Conservation (phyloP, 2,797 vertebrate genomes). For the Melanotaenia boesemani region DNA sequence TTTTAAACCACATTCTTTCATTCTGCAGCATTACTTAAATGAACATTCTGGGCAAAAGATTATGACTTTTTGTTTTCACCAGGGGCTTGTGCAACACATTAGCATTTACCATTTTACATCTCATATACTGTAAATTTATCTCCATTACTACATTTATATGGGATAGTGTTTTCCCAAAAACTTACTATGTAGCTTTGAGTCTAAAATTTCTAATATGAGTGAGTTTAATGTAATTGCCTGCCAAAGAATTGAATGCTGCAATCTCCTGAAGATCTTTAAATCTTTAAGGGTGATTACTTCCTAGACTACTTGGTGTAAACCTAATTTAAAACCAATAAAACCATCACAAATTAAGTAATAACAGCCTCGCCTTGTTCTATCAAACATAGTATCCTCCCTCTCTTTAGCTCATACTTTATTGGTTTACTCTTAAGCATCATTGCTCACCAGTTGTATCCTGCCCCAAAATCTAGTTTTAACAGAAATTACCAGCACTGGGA, state of each 20-base stretch:
- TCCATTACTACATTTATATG: neutral
- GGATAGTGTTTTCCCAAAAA: neutral
- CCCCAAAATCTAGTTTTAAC: conserved; percentile 6
- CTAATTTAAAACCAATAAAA: conserved; percentile 30
- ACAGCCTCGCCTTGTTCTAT: neutral
- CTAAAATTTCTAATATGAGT: conserved; percentile 9
- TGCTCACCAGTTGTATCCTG: neutral
- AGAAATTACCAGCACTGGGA: conserved; percentile 2
- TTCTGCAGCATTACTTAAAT: neutral
- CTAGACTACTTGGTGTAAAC: conserved; percentile 17
- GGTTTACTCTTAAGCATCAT: conserved; percentile 7
- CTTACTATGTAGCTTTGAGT: conserved; percentile 9
- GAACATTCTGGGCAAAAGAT: neutral
- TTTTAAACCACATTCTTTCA: conserved; percentile 7
- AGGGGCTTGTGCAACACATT: neutral
- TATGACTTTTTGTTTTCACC: neutral
- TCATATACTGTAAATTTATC: neutral
- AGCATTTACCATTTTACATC: neutral
- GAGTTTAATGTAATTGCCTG: conserved; percentile 7
- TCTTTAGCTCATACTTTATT: conserved; percentile 18
- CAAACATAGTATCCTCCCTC: neutral
- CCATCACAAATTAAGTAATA: conserved; percentile 30
- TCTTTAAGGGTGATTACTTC: conserved; percentile 8
- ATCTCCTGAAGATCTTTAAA: conserved; percentile 6
- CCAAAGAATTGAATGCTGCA: conserved; percentile 1